Evolutionary conservation across 2,797 vertebrate species (phyloP), one percentile per base, ranked within the genome.

Genomic region (Oreonectes daqikongensis): DNA sequence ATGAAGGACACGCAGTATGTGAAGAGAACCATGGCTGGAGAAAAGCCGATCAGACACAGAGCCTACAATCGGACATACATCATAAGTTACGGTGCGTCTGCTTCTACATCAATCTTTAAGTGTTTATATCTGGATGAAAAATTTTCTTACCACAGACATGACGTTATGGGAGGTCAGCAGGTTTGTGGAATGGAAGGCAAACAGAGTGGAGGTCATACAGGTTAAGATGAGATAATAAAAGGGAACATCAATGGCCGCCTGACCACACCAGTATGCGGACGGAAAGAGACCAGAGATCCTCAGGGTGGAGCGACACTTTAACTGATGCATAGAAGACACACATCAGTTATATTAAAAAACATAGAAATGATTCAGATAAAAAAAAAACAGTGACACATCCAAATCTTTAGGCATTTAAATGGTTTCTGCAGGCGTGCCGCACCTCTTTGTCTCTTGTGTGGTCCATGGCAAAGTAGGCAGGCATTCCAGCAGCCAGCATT

Each of bases 221-320:
- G 83, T 90, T 24, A 94, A 86, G 80, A 94, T 88, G 80, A 93
- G 83, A 87, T 93, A 92, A 82, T 89, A 94, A 78, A 97, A 81
- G 0, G 89, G 92, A 59, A 97, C 72, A 71, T 99, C 97, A 82
- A 98, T 93, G 2, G 94, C 86, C 0, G 96, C 96, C 85, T 94
- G 95, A 0, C 97, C 96, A 0, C 92, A 95, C 97, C 97, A 99
- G 88, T 98, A 99, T 0, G 96, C 96, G 0, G 96, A 99, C 0
- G 96, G 95, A 0, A 94, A 75, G 86, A 98, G 89, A 9, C 97
- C 97, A 0, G 96, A 98, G 73, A 94, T 86, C 22, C 93, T 85
- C 26, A 99, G 89, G 0, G 94, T 97, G 0, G 93, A 91, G 5
- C 87, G 92, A 73, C 92, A 92, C 89, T 94, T 95, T 8, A 86